phyloP scores from a whole-genome alignment of 2,888 invertebrate genomes.

The Drosophila melanocephala region DNA sequence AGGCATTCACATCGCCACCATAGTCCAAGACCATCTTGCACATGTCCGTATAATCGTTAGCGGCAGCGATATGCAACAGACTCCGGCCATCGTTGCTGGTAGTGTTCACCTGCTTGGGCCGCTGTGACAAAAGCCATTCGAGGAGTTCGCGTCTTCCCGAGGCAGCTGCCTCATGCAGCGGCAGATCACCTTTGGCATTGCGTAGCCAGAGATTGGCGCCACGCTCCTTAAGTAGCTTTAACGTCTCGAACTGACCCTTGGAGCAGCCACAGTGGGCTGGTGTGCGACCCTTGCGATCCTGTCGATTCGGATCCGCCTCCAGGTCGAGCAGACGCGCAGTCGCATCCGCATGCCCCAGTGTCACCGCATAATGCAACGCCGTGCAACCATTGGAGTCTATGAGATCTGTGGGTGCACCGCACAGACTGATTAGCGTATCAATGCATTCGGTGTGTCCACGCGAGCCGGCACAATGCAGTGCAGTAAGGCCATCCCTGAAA shows the following conservation, averaged over 20 bases:
- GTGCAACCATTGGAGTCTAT: conserved; percentile 98
- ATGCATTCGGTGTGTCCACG: conserved; percentile 97
- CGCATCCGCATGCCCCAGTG: conserved; percentile 97
- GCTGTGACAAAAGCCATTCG: conserved; percentile 93
- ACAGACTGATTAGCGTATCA: conserved; percentile 94
- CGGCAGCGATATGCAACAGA: conserved; percentile 96
- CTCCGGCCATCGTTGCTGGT: conserved; percentile 97
- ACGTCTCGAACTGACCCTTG: conserved; percentile 96
- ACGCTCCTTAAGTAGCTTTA: conserved; percentile 90
- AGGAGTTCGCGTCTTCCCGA: conserved; percentile 95
- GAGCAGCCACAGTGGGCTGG: conserved; percentile 98
- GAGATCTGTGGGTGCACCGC: conserved; percentile 95
- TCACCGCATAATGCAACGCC: conserved; percentile 98
- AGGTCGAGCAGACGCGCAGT: conserved; percentile 94
- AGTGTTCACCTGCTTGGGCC: conserved; percentile 93
- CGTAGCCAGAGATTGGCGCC: conserved; percentile 96
- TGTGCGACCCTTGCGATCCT: conserved; percentile 96
- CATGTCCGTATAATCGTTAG: conserved; percentile 96
- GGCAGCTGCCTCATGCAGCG: conserved; percentile 97
- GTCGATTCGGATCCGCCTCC: conserved; percentile 96
- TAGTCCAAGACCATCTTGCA: conserved; percentile 94
- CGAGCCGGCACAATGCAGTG: conserved; percentile 98
- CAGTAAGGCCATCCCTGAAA: conserved; percentile 95
- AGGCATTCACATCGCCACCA: conserved; percentile 93
- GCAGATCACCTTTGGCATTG: conserved; percentile 97